Evolutionary conservation across 2,797 vertebrate genomes (phyloP), one percentile per base, ranked within the genome.

Genomic region (Acanthiza pusilla): DNA sequence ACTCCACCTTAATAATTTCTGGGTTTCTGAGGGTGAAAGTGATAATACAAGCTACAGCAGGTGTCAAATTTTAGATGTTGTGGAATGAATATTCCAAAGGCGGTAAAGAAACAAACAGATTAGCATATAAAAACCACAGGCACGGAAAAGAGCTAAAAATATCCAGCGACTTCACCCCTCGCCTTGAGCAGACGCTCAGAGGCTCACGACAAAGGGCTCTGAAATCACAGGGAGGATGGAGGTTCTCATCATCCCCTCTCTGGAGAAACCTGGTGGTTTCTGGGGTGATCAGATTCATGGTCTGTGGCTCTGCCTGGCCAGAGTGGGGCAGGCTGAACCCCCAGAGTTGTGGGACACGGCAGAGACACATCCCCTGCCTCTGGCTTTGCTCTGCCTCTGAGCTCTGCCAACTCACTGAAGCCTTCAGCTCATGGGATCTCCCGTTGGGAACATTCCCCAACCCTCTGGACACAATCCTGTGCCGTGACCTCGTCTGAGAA

Each of bases 1-100:
- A 91, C 95, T 91, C 62, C 58, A 94, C 61, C 74, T 92, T 91
- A 93, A 85, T 95, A 96, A 91, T 95, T 96, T 95, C 87, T 93
- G 90, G 71, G 93, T 93, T 95, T 96, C 93, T 75, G 78, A 66
- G 86, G 94, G 66, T 87, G 94, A 93, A 96, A 97, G 86, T 84
- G 88, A 94, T 91, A 94, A 93, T 83, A 47, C 63, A 66, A 93
- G 86, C 80, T 94, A 74, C 61, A 88, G 81, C 87, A 89, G 88
- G 82, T 51, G 90, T 85, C 90, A 91, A 83, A 84, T 96, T 96
- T 96, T 62, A 85, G 61, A 95, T 27, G 94, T 87, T 42, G 42
- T 21, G 73, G 82, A 70, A 94, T 63, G 40, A 97, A 86, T 89
- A 75, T 61, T 67, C 81, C 83, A 43, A 77, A 85, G 47, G 62